phyloP scores from a whole-genome alignment of 2,113 vertebrate genomes.

The Pithys albifrons region DNA sequence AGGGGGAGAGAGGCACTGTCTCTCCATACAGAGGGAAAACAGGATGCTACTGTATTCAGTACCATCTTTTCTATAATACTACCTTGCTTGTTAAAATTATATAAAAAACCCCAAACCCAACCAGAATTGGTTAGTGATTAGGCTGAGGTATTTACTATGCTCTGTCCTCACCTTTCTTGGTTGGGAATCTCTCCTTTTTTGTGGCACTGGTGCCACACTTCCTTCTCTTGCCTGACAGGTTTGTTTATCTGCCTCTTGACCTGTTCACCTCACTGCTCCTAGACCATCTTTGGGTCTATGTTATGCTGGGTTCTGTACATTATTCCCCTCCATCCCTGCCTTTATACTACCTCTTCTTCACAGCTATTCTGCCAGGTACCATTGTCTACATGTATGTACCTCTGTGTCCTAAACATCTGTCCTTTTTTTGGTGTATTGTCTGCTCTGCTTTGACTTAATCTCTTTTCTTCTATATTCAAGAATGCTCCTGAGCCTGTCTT shows the following conservation, averaged over 20 bases:
- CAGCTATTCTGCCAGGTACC: not conserved
- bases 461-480: not conserved
- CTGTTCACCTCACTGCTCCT: not conserved
- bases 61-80: not conserved
- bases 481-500: not conserved
- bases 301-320: not conserved
- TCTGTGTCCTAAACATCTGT: not conserved
- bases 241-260: not conserved
- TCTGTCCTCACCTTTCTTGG: not conserved
- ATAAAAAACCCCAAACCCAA: not conserved
- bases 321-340: no score
- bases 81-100: not conserved
- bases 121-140: not conserved
- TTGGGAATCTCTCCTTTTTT: not conserved
- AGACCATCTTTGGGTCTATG: not conserved
- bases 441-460: not conserved
- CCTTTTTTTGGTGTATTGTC: not conserved
- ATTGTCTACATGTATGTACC: not conserved
- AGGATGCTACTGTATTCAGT: not conserved
- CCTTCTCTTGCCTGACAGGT: not conserved
- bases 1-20: not conserved
- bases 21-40: not conserved
- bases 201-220: not conserved
- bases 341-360: not conserved
- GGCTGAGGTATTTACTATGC: not conserved